These are phyloP conservation scores for Pinna nobilis DNA, from an alignment of 1,140 invertebrate species.

Conservation along the genomic window DNA sequence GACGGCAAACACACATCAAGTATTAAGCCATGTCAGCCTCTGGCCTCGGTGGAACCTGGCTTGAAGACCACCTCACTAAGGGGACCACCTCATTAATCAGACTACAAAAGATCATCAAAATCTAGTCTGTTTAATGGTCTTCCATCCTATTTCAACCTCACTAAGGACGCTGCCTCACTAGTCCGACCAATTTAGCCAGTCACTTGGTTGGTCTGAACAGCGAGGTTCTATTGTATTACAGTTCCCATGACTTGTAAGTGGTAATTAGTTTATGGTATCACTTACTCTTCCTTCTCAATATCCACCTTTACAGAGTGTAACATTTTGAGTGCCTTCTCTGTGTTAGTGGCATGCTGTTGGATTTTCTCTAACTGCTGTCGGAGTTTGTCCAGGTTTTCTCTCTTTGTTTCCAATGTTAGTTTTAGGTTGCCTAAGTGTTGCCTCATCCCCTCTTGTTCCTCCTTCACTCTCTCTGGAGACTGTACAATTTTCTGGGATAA, in stretches of 20 bases:
- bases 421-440: conserved; percentile 44
- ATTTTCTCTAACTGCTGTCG: conserved; percentile 34
- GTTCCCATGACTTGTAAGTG: neutral
- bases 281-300: conserved; percentile 51
- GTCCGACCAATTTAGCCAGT: too few relatives aligned
- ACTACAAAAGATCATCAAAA: too few relatives aligned
- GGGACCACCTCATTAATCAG: too few relatives aligned
- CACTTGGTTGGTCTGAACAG: too few relatives aligned
- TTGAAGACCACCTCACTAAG: too few relatives aligned
- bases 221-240: neutral
- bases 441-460: conserved; percentile 53
- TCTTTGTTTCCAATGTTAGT: conserved; percentile 38
- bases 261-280: neutral
- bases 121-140: too few relatives aligned
- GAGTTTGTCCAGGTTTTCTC: conserved; percentile 39
- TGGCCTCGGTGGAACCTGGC: too few relatives aligned
- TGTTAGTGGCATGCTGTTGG: conserved; percentile 17
- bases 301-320: conserved; percentile 45
- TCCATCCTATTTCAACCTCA: too few relatives aligned
- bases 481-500: conserved; percentile 61
- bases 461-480: conserved; percentile 57
- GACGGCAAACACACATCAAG: too few relatives aligned
- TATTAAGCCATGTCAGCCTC: too few relatives aligned
- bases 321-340: conserved; percentile 45
- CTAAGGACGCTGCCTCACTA: too few relatives aligned